Evolutionary conservation across 2,888 invertebrate species (phyloP).

Genomic region (Steromphala cineraria): DNA sequence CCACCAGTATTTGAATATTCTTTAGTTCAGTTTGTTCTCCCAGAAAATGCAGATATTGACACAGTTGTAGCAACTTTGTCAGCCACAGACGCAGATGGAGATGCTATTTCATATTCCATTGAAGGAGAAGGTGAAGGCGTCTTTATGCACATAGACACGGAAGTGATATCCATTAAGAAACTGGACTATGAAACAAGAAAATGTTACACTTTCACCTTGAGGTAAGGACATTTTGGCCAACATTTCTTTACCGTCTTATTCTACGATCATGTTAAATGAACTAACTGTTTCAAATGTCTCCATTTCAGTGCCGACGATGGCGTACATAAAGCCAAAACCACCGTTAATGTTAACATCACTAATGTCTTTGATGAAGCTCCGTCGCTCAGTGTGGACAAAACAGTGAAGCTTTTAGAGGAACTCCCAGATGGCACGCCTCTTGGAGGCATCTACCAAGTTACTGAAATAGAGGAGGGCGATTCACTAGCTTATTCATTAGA

Average conservation of each 20-base stretch:
- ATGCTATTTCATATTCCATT: background rate
- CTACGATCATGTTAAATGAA: too few species aligned
- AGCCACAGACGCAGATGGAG: background rate
- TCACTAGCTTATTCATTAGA: background rate
- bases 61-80: background rate
- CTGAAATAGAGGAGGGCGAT: conserved; percentile 2
- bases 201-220: background rate
- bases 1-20: background rate
- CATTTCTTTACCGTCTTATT: too few species aligned
- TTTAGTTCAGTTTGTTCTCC: background rate
- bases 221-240: background rate
- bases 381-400: background rate
- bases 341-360: background rate
- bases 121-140: background rate
- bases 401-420: background rate
- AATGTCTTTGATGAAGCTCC: conserved; percentile 4
- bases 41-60: background rate
- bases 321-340: background rate
- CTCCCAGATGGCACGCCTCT: background rate
- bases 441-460: background rate
- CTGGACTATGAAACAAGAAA: conserved; percentile 9
- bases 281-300: too few species aligned
- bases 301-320: conserved; percentile 3
- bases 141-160: background rate
- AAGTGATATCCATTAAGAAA: background rate